Percentiles rank a stretch among this genome's conserved stretches.
phyloP scores from a whole-genome alignment of 2,113 vertebrate genomes.

The Rana temporaria region DNA sequence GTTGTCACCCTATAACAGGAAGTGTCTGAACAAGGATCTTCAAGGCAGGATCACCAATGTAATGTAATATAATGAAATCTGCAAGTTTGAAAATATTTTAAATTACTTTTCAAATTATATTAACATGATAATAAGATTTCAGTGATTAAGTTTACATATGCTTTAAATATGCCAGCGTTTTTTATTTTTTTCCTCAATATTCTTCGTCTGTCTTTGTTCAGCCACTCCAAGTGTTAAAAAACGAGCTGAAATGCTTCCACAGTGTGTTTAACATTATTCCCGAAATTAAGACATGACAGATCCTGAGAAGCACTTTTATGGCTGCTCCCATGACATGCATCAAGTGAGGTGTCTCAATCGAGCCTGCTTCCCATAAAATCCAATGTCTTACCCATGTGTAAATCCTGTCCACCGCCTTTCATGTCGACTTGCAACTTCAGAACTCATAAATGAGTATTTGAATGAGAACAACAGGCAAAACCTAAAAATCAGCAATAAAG shows the following conservation, averaged over 20 bases:
- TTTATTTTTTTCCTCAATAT: too few relatives aligned
- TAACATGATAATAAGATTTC: too few relatives aligned
- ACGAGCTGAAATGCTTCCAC: neutral
- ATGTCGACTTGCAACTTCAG: slow-evolving; percentile 11
- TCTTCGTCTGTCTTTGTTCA: neutral
- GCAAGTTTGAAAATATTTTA: too few relatives aligned
- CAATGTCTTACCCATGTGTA: slow-evolving; percentile 41
- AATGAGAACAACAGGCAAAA: too few relatives aligned
- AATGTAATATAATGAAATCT: too few relatives aligned
- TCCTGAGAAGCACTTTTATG: slow-evolving; percentile 19
- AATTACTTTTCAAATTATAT: too few relatives aligned
- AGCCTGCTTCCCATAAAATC: slow-evolving; percentile 36
- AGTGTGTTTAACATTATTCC: neutral
- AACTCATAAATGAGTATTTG: neutral
- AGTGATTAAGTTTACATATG: too few relatives aligned
- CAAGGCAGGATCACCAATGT: too few relatives aligned
- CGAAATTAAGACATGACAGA: slow-evolving; percentile 41
- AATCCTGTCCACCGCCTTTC: slow-evolving; percentile 9
- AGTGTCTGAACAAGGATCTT: too few relatives aligned
- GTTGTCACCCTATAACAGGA: too few relatives aligned
- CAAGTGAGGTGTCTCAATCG: slow-evolving; percentile 33
- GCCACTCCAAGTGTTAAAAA: neutral
- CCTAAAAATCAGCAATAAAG: too few relatives aligned
- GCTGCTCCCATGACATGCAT: slow-evolving; percentile 25
- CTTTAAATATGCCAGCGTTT: too few relatives aligned